phyloP scores from a whole-genome alignment of 2,888 invertebrate species.

The Onthophagus sagittarius region DNA sequence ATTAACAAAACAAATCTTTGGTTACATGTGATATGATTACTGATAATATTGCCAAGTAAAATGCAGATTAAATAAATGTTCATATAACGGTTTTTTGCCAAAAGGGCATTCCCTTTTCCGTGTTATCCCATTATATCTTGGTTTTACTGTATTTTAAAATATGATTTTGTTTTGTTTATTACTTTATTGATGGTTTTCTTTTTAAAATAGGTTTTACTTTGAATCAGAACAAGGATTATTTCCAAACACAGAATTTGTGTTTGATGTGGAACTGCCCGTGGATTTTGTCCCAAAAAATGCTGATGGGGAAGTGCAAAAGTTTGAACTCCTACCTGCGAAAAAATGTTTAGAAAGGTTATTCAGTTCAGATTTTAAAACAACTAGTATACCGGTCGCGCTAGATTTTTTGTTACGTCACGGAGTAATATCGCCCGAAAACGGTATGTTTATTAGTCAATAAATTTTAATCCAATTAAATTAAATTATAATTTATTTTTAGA shows the following conservation, averaged over 20 bases:
- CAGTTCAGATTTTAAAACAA: slow-evolving; percentile 85
- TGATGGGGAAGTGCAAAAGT: slow-evolving; percentile 91
- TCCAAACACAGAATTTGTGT: slow-evolving; percentile 92
- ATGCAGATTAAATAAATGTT: no score
- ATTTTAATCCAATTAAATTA: background rate
- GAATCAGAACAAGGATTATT: slow-evolving; percentile 91
- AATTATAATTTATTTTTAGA: background rate
- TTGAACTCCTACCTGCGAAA: slow-evolving; percentile 78
- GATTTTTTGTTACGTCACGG: slow-evolving; percentile 93
- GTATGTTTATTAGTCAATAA: slow-evolving; percentile 49
- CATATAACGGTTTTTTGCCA: no score
- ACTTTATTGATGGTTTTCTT: background rate
- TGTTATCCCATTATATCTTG: no score
- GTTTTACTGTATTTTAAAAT: no score
- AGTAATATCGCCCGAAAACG: slow-evolving; percentile 83
- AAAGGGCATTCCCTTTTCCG: no score
- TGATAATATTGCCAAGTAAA: no score
- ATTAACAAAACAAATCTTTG: no score
- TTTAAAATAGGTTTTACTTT: slow-evolving; percentile 68
- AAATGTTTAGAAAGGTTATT: slow-evolving; percentile 80
- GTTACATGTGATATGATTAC: no score
- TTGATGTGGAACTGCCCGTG: slow-evolving; percentile 84
- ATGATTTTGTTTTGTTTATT: no score
- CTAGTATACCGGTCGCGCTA: slow-evolving; percentile 85
- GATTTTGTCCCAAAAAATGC: slow-evolving; percentile 90